Evolutionary conservation across 2,888 invertebrate genomes (phyloP).

Genomic region (Sturmia bella): DNA sequence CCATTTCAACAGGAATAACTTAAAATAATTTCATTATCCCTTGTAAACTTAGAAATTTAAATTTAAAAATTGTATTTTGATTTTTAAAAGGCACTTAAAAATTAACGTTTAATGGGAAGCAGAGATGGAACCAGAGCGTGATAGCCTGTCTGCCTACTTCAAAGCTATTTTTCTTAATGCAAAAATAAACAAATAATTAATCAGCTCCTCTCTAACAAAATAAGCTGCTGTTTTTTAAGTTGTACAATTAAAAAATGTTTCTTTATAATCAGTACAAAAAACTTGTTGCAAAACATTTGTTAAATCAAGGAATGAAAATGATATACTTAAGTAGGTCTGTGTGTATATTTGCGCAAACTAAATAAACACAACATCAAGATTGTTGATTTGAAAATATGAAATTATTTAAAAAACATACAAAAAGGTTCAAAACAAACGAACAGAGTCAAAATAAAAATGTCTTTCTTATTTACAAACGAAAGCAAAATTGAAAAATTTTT

Average conservation of each 20-base stretch:
- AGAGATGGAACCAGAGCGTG: too few species aligned
- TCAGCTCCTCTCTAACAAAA: conserved; percentile 56
- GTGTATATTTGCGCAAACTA: conserved; percentile 73
- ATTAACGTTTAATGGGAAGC: too few species aligned
- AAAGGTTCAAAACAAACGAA: conserved; percentile 73
- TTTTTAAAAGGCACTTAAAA: too few species aligned
- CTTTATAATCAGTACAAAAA: conserved; percentile 43
- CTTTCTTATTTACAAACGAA: conserved; percentile 57
- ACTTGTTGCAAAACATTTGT: conserved; percentile 52
- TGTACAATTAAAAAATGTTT: conserved; percentile 49
- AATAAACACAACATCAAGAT: conserved; percentile 80
- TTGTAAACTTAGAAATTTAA: too few species aligned
- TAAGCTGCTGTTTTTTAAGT: conserved; percentile 70
- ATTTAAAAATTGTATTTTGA: too few species aligned
- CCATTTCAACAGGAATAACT: too few species aligned
- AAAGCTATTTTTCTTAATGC: conserved; percentile 49
- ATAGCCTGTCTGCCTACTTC: conserved; percentile 58
- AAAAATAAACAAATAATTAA: conserved; percentile 48
- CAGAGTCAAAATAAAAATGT: conserved; percentile 52
- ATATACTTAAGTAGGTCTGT: too few species aligned
- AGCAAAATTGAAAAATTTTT: neutral
- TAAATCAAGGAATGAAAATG: conserved; percentile 51
- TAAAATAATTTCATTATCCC: too few species aligned
- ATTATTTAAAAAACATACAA: conserved; percentile 70
- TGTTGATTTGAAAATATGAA: conserved; percentile 66